Evolutionary conservation across 2,113 vertebrate genomes (phyloP).

Genomic region (Osmerus eperlanus): DNA sequence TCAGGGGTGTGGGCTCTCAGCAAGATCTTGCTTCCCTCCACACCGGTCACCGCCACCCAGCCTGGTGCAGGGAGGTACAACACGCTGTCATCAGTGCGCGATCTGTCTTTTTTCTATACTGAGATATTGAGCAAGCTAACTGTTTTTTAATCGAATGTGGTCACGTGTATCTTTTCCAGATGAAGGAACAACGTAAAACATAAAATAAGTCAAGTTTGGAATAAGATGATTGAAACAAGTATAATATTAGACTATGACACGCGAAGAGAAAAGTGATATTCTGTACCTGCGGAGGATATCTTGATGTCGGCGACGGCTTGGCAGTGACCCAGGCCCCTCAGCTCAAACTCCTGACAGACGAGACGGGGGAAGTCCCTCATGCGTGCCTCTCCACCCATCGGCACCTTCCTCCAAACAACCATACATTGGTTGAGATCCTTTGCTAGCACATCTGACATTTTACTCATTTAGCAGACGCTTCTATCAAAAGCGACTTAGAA

Average conservation of each 20-base stretch:
- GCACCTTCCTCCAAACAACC: constrained; percentile 70
- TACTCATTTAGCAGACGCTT: background rate
- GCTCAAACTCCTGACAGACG: constrained; percentile 75
- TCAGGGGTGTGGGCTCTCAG: constrained; percentile 77
- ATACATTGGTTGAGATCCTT: background rate
- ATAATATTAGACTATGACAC: background rate
- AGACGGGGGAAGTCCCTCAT: constrained; percentile 85
- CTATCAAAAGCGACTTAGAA: no score
- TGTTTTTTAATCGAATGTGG: background rate
- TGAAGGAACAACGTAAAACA: background rate
- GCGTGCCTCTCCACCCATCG: constrained; percentile 82
- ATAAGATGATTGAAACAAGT: background rate
- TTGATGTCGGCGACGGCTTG: constrained; percentile 88
- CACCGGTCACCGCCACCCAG: constrained; percentile 87
- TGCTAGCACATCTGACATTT: background rate
- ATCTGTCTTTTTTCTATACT: no score
- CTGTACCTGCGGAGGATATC: constrained; percentile 88
- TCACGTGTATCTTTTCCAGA: no score
- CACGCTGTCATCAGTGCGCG: background rate
- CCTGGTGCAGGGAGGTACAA: constrained; percentile 62
- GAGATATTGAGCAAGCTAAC: background rate
- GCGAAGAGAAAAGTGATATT: background rate
- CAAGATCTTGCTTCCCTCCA: constrained; percentile 56
- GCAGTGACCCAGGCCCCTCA: constrained; percentile 72
- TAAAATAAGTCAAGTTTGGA: background rate